These are phyloP conservation scores for Mixornis gularis DNA, from an alignment of 2,113 vertebrate species.

Conservation along the genomic window DNA sequence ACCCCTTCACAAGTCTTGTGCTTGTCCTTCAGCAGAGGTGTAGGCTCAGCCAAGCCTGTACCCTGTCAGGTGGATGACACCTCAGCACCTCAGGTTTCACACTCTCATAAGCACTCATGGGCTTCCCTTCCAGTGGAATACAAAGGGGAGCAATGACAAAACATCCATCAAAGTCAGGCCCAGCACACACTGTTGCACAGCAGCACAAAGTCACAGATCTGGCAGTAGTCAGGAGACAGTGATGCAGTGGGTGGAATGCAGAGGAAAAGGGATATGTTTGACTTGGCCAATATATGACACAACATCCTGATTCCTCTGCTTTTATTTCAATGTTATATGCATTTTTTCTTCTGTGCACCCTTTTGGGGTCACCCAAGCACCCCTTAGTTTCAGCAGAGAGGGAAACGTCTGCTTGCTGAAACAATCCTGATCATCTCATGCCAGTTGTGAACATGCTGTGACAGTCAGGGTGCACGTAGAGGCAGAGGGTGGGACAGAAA, in stretches of 20 bases:
- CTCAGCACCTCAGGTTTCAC: neutral
- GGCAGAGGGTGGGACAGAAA: neutral
- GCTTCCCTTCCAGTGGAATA: neutral
- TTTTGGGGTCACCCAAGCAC: neutral
- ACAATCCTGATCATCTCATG: rapidly evolving
- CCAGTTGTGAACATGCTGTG: rapidly evolving
- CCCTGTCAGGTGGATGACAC: too few species aligned
- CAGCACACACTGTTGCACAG: neutral
- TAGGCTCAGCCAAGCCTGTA: neutral
- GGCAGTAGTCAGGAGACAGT: neutral
- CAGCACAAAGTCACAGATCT: neutral
- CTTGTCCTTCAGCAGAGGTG: neutral
- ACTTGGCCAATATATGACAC: neutral
- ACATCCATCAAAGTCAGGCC: neutral
- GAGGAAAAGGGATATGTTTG: neutral
- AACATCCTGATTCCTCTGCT: neutral
- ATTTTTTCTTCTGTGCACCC: neutral
- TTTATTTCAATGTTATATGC: neutral
- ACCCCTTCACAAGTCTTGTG: neutral
- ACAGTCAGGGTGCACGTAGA: neutral
- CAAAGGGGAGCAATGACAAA: neutral
- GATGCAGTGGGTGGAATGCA: neutral
- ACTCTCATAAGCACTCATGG: neutral
- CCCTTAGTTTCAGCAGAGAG: neutral
- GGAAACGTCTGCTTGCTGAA: neutral